A percentile compares a stretch with the other conserved stretches of the same genome.
These are phyloP conservation scores for Lycaon pictus DNA, from an alignment of 2,113 vertebrate species.

Conservation along the genomic window DNA sequence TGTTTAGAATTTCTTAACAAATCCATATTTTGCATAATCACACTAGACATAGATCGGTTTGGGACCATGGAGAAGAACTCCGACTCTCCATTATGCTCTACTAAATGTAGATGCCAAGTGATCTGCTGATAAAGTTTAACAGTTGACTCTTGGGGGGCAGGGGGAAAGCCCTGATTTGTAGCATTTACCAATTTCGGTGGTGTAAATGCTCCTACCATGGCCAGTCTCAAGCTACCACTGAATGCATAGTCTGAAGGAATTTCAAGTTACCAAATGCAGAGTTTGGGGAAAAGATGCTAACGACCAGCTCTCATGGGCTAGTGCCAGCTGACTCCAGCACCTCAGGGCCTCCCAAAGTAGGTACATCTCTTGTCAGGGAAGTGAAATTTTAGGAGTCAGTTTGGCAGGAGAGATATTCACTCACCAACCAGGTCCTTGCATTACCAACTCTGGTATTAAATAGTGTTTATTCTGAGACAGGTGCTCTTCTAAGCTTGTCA, in stretches of 20 bases:
- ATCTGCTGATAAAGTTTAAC: not conserved
- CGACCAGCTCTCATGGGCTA: not conserved
- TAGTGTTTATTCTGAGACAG: not conserved
- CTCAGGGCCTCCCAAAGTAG: not conserved
- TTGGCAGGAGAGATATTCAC: not conserved
- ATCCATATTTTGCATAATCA: not conserved
- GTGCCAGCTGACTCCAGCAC: not conserved
- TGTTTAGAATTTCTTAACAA: slow-evolving; percentile 41
- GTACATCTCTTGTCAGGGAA: not conserved
- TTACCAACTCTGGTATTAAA: not conserved
- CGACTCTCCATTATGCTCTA: not conserved
- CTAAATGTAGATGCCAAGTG: not conserved
- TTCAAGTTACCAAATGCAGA: not conserved
- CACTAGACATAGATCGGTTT: not conserved
- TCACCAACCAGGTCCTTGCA: not conserved
- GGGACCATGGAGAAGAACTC: not conserved
- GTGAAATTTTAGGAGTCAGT: not conserved
- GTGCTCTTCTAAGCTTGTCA: not conserved
- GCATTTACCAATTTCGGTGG: not conserved
- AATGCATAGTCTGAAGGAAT: not conserved
- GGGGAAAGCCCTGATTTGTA: not conserved
- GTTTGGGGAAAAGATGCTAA: not conserved
- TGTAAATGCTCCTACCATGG: not conserved
- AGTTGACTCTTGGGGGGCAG: not conserved
- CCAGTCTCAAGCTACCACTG: not conserved